Evolutionary conservation across 1,140 invertebrate species (phyloP).

Genomic region (Nymphalis io): DNA sequence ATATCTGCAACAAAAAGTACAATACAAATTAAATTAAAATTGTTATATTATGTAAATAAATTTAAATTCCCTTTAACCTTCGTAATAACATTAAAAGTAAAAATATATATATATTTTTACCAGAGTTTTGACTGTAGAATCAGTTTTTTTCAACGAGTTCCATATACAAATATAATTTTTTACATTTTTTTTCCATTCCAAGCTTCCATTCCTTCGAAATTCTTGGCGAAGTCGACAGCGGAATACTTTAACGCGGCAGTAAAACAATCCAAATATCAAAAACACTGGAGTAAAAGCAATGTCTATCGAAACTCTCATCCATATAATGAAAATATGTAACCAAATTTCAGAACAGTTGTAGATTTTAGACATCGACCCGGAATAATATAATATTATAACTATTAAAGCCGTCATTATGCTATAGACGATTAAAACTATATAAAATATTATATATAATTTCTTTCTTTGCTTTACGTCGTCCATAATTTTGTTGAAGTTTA

Average conservation of each 20-base stretch:
- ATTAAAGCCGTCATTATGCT: not conserved
- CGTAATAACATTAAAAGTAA: too few species aligned
- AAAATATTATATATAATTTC: not conserved
- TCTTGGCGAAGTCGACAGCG: not conserved
- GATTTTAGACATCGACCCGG: not conserved
- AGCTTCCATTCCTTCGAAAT: not conserved
- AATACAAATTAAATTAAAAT: too few species aligned
- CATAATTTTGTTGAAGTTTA: not conserved
- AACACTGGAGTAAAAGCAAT: not conserved
- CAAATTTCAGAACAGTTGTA: not conserved
- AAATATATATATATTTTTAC: too few species aligned
- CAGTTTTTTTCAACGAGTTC: not conserved
- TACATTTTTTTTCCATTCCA: not conserved
- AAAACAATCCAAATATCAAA: not conserved
- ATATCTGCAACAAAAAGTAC: too few species aligned
- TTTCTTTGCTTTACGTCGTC: not conserved
- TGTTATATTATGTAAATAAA: too few species aligned
- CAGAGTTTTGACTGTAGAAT: not conserved
- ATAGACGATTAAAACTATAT: not conserved
- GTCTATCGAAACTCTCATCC: not conserved
- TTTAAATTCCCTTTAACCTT: too few species aligned
- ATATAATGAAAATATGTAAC: not conserved
- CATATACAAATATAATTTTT: not conserved
- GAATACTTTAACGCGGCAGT: conserved; percentile 1
- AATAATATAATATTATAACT: not conserved